Evolutionary conservation across 1,140 invertebrate species (phyloP), one percentile per base, ranked within the genome.

Genomic region (Laupala kohalensis): DNA sequence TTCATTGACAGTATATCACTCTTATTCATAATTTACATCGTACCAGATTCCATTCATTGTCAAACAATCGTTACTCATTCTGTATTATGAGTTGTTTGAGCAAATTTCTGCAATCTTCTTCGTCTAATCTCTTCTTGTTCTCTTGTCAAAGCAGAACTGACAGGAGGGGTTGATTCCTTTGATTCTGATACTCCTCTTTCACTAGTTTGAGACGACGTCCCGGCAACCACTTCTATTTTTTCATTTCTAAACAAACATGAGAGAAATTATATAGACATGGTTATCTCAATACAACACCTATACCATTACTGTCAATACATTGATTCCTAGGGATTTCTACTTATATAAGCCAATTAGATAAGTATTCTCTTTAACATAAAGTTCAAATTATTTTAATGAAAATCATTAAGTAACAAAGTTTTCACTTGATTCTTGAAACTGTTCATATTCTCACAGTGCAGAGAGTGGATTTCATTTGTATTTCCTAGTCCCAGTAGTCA

Each of bases 71-170:
- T 9, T 13, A 53, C n/a, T 70, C 69, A 70, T 24, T 71, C 66
- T 71, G 70, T 15, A 5, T 19, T 25, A 2, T 71, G 64, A 53
- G 37, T 13, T 26, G 27, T 15, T 62, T 71, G 70, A 66, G 77
- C 73, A 77, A 90, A 91, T 81, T 89, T 90, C 78, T 88, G 85
- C 80, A 91, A 81, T 78, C 89, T 85, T 78, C 89, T 83, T 81
- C 86, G 86, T 79, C 89, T 84, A 37, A 91, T 65, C 70, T 79
- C 79, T 69, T 81, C 80, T 66, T 82, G 80, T 76, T 90, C 88
- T 68, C 62, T 67, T 6, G 73, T 67, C 12, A 72, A 27, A 6
- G 37, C 13, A 66, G 70, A 29, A 24, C 15, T 19, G 19, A 25
- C 19, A 9, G 15, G 25, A 5, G 25, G 15, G 27, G 19, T 69